These are phyloP conservation scores for Pipra filicauda DNA, from an alignment of 2,113 vertebrate species.

Conservation along the genomic window DNA sequence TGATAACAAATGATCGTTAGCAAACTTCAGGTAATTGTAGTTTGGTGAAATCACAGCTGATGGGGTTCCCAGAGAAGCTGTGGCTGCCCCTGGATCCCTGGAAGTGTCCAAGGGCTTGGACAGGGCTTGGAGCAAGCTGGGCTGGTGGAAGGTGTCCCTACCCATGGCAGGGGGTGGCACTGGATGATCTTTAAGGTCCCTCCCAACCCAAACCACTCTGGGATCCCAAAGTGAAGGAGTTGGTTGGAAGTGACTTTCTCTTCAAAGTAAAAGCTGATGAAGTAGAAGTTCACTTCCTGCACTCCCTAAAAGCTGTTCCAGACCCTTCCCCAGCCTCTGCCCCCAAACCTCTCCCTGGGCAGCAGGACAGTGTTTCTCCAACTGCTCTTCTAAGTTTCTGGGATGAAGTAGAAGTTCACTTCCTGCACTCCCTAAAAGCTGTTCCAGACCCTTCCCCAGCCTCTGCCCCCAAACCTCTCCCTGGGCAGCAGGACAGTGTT, in stretches of 20 bases:
- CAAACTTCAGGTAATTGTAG: background rate
- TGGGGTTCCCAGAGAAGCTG: fast-evolving
- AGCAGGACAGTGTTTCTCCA: too few relatives aligned
- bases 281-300: background rate
- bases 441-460: background rate
- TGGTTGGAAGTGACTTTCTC: background rate
- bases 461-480: background rate
- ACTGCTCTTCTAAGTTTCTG: too few relatives aligned
- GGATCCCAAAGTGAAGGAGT: background rate
- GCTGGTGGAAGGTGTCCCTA: background rate
- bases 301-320: background rate
- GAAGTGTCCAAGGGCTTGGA: background rate
- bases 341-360: background rate
- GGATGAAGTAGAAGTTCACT: background rate
- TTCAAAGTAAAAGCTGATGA: background rate
- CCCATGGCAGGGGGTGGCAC: background rate
- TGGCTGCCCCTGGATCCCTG: background rate
- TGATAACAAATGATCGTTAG: background rate
- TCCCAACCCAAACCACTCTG: background rate
- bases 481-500: background rate
- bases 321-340: background rate
- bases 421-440: background rate
- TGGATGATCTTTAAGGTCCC: background rate
- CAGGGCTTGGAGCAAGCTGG: background rate
- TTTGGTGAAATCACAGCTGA: background rate